phyloP scores from a whole-genome alignment of 2,888 invertebrate species.

The Darwinula stevensoni region DNA sequence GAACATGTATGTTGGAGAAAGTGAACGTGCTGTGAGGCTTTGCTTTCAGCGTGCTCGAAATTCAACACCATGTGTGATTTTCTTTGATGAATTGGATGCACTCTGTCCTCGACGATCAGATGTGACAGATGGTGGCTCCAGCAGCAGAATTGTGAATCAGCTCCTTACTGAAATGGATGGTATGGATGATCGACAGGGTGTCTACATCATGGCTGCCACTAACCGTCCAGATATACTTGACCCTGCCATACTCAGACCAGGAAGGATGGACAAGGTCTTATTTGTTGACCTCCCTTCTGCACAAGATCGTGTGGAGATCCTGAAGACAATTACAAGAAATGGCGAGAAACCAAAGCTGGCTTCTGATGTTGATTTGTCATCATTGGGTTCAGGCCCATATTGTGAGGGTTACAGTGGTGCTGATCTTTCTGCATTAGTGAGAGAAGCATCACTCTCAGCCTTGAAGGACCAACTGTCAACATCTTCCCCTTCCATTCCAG shows the following conservation, averaged over 20 bases:
- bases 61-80: conserved; percentile 89
- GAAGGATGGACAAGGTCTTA: conserved; percentile 61
- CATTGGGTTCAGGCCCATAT: conserved; percentile 30
- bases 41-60: conserved; percentile 81
- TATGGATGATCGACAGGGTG: conserved; percentile 59
- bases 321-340: conserved; percentile 48
- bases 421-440: conserved; percentile 61
- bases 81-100: conserved; percentile 94
- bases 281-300: conserved; percentile 62
- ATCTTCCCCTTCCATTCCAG: conserved; percentile 6
- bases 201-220: conserved; percentile 82
- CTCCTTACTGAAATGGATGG: conserved; percentile 97
- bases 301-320: conserved; percentile 53
- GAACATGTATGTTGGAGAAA: conserved; percentile 98
- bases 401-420: conserved; percentile 70
- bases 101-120: conserved; percentile 56
- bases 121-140: conserved; percentile 27
- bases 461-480: conserved; percentile 36
- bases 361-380: conserved; percentile 39
- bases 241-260: conserved; percentile 60
- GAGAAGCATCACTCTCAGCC: conserved; percentile 54
- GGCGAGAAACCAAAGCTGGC: conserved; percentile 32
- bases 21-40: conserved; percentile 82
- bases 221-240: conserved; percentile 92
- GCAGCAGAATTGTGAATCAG: conserved; percentile 66